phyloP scores from a whole-genome alignment of 2,888 invertebrate species.

The Catocala fraxini region DNA sequence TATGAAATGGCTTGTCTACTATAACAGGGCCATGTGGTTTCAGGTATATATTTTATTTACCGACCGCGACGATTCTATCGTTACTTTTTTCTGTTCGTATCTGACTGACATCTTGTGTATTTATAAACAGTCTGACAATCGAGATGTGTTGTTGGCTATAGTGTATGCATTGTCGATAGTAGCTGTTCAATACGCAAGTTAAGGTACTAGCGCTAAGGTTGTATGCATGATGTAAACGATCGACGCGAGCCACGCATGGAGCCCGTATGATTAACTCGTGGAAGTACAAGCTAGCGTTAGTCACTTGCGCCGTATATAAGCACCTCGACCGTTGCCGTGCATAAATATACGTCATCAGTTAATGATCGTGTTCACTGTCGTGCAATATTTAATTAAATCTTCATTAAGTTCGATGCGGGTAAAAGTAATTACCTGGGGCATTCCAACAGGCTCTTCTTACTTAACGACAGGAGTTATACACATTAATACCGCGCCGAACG shows the following conservation, averaged over 20 bases:
- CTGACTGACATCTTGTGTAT: too few species aligned
- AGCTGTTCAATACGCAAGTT: too few species aligned
- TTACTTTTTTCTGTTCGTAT: constrained; percentile 24
- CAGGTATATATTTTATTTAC: constrained; percentile 68
- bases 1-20: constrained; percentile 27
- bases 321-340: constrained; percentile 8
- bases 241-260: too few species aligned
- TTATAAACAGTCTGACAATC: too few species aligned
- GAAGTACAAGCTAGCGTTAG: too few species aligned
- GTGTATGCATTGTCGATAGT: too few species aligned
- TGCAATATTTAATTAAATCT: constrained; percentile 71
- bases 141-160: too few species aligned
- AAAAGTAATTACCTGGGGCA: constrained; percentile 66
- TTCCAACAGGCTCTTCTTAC: constrained; percentile 61
- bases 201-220: too few species aligned
- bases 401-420: constrained; percentile 70
- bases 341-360: constrained; percentile 52
- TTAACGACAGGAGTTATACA: constrained; percentile 39
- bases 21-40: constrained; percentile 59
- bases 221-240: too few species aligned
- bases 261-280: too few species aligned
- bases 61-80: constrained; percentile 57
- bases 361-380: constrained; percentile 61
- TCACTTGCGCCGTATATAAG: too few species aligned
- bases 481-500: constrained; percentile 30